These are phyloP conservation scores for Poecilia gillii DNA, from an alignment of 2,797 vertebrate genomes.

Conservation along the genomic window DNA sequence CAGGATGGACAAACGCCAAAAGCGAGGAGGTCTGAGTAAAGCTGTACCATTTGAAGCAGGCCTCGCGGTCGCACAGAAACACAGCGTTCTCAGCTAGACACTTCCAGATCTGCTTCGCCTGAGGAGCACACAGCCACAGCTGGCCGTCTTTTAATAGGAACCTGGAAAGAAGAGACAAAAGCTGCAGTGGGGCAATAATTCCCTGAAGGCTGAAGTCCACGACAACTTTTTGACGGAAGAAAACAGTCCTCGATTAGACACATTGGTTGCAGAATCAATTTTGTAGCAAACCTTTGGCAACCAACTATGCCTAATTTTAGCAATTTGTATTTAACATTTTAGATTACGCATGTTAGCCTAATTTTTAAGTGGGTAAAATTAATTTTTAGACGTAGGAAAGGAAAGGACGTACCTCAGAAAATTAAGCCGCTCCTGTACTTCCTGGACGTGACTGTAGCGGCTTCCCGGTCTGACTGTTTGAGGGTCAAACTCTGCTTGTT, in stretches of 20 bases:
- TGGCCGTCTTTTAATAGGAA: conserved; percentile 99
- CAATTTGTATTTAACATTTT: not conserved
- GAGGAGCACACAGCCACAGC: conserved; percentile 98
- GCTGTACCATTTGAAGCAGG: conserved; percentile 97
- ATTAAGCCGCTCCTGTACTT: conserved; percentile 98
- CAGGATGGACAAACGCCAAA: not conserved
- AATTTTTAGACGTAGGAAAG: not conserved
- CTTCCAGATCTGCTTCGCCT: conserved; percentile 99
- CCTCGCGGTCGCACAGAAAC: conserved; percentile 98
- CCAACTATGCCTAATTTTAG: not conserved
- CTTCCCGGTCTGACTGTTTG: conserved; percentile 97
- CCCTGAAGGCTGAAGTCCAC: conserved; percentile 14
- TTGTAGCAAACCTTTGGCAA: not conserved
- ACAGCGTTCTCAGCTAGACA: conserved; percentile 99
- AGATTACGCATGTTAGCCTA: not conserved
- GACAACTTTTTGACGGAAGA: not conserved
- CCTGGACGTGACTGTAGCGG: conserved; percentile 98
- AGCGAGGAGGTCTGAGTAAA: not conserved
- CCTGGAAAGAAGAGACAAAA: conserved; percentile 71
- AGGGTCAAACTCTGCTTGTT: conserved; percentile 97
- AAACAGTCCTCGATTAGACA: not conserved
- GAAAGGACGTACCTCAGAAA: conserved; percentile 88
- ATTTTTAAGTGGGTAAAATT: not conserved
- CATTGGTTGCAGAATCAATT: not conserved
- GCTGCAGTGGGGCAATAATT: conserved; percentile 6